These are phyloP conservation scores for zebrafish (Danio rerio) DNA, from an alignment of 2,113 vertebrate species.

Conservation along the genomic window GRCz12tu NC_133195.1:22160001-22160500, in stretches of 20 bases:
- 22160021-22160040: conserved; percentile 38
- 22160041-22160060: conserved; percentile 18
- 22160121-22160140: conserved; percentile 6
- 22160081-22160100: conserved; percentile 39
- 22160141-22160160: conserved; percentile 9
- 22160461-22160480: too few relatives aligned
- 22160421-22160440: too few relatives aligned
- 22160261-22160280: too few relatives aligned
- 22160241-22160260: not conserved
- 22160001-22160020: conserved; percentile 28
- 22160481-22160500: too few relatives aligned
- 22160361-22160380: too few relatives aligned
- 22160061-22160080: conserved; percentile 41
- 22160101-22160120: conserved; percentile 37
- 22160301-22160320: too few relatives aligned
- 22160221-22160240: conserved; percentile 21
- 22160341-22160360: too few relatives aligned
- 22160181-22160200: conserved; percentile 44
- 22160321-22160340: too few relatives aligned
- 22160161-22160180: conserved; percentile 5
- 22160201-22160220: conserved; percentile 19
- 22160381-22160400: too few relatives aligned
- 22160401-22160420: too few relatives aligned
- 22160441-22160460: too few relatives aligned
- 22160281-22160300: too few relatives aligned